These are phyloP conservation scores for Anabacerthia variegaticeps DNA, from an alignment of 2,797 vertebrate genomes.

Conservation along the genomic window DNA sequence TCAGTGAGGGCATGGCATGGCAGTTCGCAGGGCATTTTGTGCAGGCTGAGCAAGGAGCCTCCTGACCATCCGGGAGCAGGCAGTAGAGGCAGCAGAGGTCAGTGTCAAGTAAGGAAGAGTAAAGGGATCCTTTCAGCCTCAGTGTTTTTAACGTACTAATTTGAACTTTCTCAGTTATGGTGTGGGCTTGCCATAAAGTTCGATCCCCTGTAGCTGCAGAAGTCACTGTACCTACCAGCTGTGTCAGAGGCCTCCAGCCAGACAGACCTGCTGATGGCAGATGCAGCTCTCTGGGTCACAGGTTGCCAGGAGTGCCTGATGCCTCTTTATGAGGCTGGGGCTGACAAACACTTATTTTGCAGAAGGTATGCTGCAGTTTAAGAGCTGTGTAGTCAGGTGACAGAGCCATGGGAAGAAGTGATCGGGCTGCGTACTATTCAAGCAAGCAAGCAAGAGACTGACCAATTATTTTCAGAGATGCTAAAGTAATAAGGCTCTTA, in stretches of 20 bases:
- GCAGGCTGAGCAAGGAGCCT: neutral
- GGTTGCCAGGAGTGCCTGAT: no score
- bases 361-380: neutral
- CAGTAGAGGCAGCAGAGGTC: neutral
- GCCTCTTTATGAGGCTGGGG: no score
- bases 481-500: neutral
- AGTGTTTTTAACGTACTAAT: neutral
- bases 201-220: neutral
- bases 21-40: neutral
- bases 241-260: neutral
- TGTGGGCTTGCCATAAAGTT: neutral
- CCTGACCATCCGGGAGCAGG: neutral
- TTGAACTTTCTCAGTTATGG: neutral
- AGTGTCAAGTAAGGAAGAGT: neutral
- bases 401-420: neutral
- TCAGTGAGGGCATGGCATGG: neutral
- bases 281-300: neutral
- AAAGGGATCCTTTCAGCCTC: neutral
- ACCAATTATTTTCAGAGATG: neutral
- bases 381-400: neutral
- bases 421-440: neutral
- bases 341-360: neutral
- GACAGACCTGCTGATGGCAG: neutral
- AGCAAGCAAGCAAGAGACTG: neutral
- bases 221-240: neutral